These are phyloP conservation scores for Okamejei kenojei DNA, from an alignment of 2,797 vertebrate species.

Conservation along the genomic window DNA sequence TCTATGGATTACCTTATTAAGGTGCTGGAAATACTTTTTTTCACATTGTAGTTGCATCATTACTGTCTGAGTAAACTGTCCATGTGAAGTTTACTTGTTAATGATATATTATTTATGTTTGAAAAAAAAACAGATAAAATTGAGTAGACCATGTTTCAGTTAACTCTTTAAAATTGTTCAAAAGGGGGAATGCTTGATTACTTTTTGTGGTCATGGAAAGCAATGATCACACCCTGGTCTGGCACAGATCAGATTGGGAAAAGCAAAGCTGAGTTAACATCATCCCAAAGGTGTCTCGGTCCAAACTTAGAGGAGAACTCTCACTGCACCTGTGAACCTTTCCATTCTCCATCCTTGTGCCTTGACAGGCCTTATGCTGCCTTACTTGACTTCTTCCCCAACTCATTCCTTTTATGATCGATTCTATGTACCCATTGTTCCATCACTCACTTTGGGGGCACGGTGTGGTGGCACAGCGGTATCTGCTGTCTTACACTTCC, in stretches of 20 bases:
- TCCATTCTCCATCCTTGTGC: neutral
- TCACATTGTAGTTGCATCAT: no score
- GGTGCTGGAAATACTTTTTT: no score
- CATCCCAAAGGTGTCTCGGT: neutral
- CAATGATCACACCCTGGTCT: neutral
- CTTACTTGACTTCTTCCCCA: neutral
- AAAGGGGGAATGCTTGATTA: neutral
- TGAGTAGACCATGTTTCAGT: no score
- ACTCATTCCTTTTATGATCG: neutral
- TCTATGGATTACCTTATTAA: no score
- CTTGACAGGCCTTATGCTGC: neutral
- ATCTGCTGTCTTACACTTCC: no score
- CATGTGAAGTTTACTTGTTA: no score
- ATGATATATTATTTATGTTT: no score
- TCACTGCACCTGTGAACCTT: neutral
- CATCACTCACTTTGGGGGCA: neutral
- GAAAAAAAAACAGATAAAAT: no score
- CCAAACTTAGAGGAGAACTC: neutral
- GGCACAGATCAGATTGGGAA: neutral
- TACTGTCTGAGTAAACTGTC: no score
- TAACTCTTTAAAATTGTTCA: neutral
- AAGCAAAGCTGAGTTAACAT: neutral
- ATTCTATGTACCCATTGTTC: neutral
- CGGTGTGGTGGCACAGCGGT: no score
- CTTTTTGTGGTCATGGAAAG: neutral